Percentiles rank a stretch among this genome's conserved stretches.
Evolutionary conservation across 2,888 invertebrate genomes (phyloP).

Genomic region (Parochlus steinenii): DNA sequence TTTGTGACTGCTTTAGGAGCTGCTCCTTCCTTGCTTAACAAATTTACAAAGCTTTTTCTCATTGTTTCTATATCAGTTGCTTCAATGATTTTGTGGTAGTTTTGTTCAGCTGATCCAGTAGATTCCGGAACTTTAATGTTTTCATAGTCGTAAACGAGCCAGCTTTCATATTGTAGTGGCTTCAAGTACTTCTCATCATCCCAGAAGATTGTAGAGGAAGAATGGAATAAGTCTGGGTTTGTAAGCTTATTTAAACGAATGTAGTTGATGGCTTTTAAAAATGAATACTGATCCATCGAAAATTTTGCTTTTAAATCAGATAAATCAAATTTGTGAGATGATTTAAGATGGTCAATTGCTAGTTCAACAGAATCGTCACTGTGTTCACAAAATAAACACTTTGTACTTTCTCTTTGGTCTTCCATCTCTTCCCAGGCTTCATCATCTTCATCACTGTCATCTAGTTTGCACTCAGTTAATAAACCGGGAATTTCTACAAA

Average conservation of each 20-base stretch:
- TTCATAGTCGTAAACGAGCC: conserved; percentile 36
- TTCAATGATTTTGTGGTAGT: conserved; percentile 13
- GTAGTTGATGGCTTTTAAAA: conserved; percentile 51
- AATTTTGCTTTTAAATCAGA: conserved; percentile 45
- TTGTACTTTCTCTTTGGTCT: conserved; percentile 21
- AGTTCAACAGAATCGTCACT: conserved; percentile 41
- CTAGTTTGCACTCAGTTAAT: not conserved
- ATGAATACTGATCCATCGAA: conserved; percentile 43
- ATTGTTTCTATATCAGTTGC: conserved; percentile 44
- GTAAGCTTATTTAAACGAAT: conserved; percentile 44
- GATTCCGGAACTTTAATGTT: conserved; percentile 16
- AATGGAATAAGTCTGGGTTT: conserved; percentile 37
- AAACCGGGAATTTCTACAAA: too few species aligned
- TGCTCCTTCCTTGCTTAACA: conserved; percentile 31
- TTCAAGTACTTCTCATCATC: conserved; percentile 59
- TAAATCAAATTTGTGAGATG: conserved; percentile 47
- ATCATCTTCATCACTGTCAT: conserved; percentile 21
- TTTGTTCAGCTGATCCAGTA: not conserved
- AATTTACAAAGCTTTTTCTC: conserved; percentile 38
- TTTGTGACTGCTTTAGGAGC: conserved; percentile 23
- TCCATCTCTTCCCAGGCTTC: conserved; percentile 37
- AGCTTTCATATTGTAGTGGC: conserved; percentile 60
- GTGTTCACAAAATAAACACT: conserved; percentile 57
- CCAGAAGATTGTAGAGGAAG: conserved; percentile 44
- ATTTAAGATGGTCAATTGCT: conserved; percentile 49